Base-by-base conservation (phyloP, 2,888 invertebrate genomes). In the Chelonus formosanus region DNA sequence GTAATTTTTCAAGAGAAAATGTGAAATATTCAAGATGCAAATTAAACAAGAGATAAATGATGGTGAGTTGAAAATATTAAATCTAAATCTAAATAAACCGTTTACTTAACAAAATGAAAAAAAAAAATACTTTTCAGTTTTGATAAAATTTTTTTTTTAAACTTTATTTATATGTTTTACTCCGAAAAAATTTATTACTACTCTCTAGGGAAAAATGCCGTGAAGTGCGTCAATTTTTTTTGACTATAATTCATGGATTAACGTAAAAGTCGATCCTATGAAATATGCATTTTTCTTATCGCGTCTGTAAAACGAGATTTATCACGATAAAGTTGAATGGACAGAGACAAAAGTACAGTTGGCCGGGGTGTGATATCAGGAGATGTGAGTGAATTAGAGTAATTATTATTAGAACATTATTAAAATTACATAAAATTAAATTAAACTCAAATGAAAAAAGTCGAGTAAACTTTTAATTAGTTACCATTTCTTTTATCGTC, bases 381-480 rank as follows among this genome's bases (percentile, higher is more conserved):
- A 20, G 52, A 58, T 54, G 44, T 20, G 3, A 34, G 40, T 20
- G 57, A 35, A 35, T 36, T 55, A 55, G 40, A 31, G 56, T 20
- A 35, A 43, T 44, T 32, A 40, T 48, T 32, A 7, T 43, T 54
- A 8, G 36, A 4, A 43, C 20, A 10, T 7, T 45, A 35, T 48
- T 40, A 40, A 40, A 6, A 40, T 1, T 4, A 40, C 1, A 40
- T 40, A 40, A 3, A 40, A 40, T 5, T 40, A 40, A 20, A 20
- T 20, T 3, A 6, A 40, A 6, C 1, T 6, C 2, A 3, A 40
- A 5, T 40, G 1, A 3, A 5, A 6, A 5, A 48, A 58, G 59
- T 55, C 64, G 67, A 65, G 67, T 67, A 68, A 68, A 72, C 67
- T 72, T 72, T 72, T 72, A 72, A 72, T 72, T 72, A 71, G 68